Evolutionary conservation across 2,888 invertebrate genomes (phyloP), one percentile per base, ranked within the genome.

Genomic region (Nebria salina): DNA sequence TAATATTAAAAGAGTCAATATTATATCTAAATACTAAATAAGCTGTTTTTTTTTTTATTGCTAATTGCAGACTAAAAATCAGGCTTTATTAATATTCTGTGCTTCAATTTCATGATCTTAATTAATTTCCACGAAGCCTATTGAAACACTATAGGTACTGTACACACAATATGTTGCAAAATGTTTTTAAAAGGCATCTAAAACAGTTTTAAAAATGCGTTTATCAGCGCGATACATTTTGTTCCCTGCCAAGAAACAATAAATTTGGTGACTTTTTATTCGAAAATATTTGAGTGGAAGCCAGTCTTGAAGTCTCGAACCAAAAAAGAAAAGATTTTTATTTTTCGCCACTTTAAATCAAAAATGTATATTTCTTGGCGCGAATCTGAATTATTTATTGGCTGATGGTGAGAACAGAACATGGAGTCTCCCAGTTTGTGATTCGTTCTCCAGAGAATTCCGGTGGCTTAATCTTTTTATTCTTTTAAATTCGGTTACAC

Each of bases 331-430:
- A 54, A 54, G 54, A 13, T 54, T 54, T 13, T 11, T 54, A 11
- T 54, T 13, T 43, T 54, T 54, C 54, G 8, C 54, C 54, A 54
- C 54, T 54, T 66, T 78, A 78, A 78, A 78, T 78, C 78, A 78
- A 78, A 78, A 78, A 78, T 78, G 78, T 78, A 78, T 78, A 78
- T 78, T 78, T 78, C 73, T 78, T 78, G 78, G 78, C 73, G 72
- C 72, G 73, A 78, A 78, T 78, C 78, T 78, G 78, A 78, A 78
- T 78, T 78, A 78, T 78, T 78, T 78, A 78, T 78, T 78, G 78
- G 73, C 73, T 73, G 78, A 65, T 73, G 72, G 54, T 54, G 54
- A 54, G 54, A 54, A 8, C 8, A 54, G 54, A 42, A n/a, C 54
- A 54, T 13, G 13, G 8, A 54, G 54, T 54, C 54, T 54, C 54